Conservation (phyloP, 2,797 vertebrate genomes). For the Propithecus deckenii region DNA sequence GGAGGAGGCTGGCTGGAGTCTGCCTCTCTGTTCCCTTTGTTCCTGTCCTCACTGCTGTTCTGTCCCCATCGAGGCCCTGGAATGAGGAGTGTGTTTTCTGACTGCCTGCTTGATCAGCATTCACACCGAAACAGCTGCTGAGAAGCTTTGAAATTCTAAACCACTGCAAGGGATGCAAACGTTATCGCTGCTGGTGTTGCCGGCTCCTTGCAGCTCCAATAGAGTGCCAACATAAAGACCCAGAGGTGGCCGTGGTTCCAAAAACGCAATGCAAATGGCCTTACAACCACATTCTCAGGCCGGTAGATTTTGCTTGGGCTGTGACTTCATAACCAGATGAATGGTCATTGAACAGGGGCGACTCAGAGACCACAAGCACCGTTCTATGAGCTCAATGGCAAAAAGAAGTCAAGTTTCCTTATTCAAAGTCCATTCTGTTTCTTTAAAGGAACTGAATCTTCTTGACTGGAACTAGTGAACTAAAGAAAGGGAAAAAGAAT, state of each 20-base stretch:
- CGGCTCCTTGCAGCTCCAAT: conserved; percentile 26
- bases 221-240: not conserved
- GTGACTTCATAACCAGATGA: not conserved
- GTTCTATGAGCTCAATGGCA: not conserved
- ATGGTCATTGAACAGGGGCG: not conserved
- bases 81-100: not conserved
- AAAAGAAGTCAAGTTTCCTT: not conserved
- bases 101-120: conserved; percentile 42
- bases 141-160: conserved; percentile 61
- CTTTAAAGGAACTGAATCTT: conserved; percentile 70
- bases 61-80: not conserved
- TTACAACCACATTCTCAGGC: not conserved
- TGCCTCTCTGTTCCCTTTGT: not conserved
- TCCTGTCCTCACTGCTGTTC: not conserved
- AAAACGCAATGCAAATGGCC: not conserved
- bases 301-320: not conserved
- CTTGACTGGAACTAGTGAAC: conserved; percentile 72
- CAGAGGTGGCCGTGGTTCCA: not conserved
- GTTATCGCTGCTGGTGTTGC: not conserved
- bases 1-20: not conserved
- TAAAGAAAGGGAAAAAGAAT: conserved; percentile 72
- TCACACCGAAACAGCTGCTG: conserved; percentile 38
- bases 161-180: not conserved
- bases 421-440: conserved; percentile 40
- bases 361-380: not conserved